Evolutionary conservation across 2,888 invertebrate genomes (phyloP).

Genomic region (Phortica okadai): DNA sequence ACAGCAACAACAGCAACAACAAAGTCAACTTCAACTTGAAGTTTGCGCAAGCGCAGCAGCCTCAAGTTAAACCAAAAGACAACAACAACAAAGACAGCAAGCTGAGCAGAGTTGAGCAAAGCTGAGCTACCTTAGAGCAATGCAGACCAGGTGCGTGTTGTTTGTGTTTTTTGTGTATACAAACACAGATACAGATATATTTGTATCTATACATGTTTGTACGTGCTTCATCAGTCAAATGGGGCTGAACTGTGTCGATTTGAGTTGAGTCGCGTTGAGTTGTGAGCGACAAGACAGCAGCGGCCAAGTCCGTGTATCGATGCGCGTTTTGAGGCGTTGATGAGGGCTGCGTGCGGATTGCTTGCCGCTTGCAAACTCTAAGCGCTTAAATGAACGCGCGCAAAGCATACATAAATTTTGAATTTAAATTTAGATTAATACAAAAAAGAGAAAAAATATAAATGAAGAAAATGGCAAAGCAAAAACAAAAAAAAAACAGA

Average conservation of each 20-base stretch:
- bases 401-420: constrained; percentile 28
- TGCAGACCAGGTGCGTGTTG: constrained; percentile 28
- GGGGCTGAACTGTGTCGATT: not conserved
- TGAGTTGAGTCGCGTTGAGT: not conserved
- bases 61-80: constrained; percentile 1
- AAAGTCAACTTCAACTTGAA: not conserved
- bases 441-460: not conserved
- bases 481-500: not conserved
- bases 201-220: not conserved
- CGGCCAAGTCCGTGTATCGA: not conserved
- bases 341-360: not conserved
- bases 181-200: constrained; percentile 2
- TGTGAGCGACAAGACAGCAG: not conserved
- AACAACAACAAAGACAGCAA: not conserved
- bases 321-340: constrained; percentile 4
- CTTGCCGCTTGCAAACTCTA: not conserved
- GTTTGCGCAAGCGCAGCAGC: constrained; percentile 11
- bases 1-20: constrained; percentile 1
- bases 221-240: constrained; percentile 21
- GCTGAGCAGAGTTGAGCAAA: not conserved
- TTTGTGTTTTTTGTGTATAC: constrained; percentile 17
- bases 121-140: constrained; percentile 14
- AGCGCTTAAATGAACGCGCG: constrained; percentile 30
- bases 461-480: constrained; percentile 9
- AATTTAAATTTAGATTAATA: constrained; percentile 35